Conservation (phyloP, 1,140 invertebrate genomes). For the Halyomorpha halys region DNA sequence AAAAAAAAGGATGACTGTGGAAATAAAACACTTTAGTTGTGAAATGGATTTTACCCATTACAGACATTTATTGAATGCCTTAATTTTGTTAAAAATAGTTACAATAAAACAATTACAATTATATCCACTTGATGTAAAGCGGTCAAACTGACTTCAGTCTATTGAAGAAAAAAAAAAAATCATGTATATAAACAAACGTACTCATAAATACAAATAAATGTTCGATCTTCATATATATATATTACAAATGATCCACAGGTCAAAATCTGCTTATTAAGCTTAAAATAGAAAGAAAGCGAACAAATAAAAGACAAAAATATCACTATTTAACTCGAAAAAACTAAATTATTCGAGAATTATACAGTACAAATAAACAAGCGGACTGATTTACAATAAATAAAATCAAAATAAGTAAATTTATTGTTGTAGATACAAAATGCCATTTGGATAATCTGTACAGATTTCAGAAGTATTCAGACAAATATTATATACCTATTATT, state of each 20-base stretch:
- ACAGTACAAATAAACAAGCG: slow-evolving; percentile 5
- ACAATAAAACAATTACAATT: slow-evolving; percentile 18
- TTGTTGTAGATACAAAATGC: no score
- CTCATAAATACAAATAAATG: slow-evolving; percentile 10
- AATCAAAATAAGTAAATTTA: not conserved
- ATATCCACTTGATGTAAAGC: slow-evolving; percentile 16
- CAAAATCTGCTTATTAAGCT: slow-evolving; percentile 6
- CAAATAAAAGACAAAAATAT: slow-evolving; percentile 15
- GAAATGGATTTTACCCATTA: slow-evolving; percentile 20
- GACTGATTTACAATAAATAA: slow-evolving; percentile 17
- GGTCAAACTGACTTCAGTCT: slow-evolving; percentile 18
- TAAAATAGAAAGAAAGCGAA: slow-evolving; percentile 5
- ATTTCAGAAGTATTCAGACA: no score
- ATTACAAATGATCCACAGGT: slow-evolving; percentile 10
- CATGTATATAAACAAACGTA: slow-evolving; percentile 8
- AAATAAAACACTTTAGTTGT: not conserved
- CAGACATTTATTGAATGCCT: slow-evolving; percentile 16
- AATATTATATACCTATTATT: not conserved
- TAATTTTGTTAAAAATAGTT: slow-evolving; percentile 20
- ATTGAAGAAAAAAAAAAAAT: slow-evolving; percentile 1
- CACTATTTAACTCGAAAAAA: slow-evolving; percentile 8
- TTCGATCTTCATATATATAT: slow-evolving; percentile 6
- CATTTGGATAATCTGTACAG: no score
- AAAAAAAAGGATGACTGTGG: not conserved
- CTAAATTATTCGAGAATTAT: slow-evolving; percentile 6